These are phyloP conservation scores for Nycticryphes semicollaris DNA, from an alignment of 2,113 vertebrate genomes.

Conservation along the genomic window DNA sequence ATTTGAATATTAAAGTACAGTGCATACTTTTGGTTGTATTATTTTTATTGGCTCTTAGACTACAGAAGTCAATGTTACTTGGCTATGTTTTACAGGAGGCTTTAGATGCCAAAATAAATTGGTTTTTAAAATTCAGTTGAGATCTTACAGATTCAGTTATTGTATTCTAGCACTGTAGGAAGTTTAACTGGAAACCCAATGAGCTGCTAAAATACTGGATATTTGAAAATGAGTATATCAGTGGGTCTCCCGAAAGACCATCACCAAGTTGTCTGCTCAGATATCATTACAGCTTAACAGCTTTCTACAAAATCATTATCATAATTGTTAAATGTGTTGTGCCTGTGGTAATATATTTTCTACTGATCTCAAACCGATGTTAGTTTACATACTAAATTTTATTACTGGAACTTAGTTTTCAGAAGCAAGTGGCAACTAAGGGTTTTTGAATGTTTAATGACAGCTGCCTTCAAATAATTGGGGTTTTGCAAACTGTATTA, in stretches of 20 bases:
- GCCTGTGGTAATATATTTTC: constrained; percentile 86
- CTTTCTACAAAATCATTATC: constrained; percentile 66
- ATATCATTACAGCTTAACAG: constrained; percentile 54
- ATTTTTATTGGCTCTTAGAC: constrained; percentile 62
- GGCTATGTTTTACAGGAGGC: constrained; percentile 57
- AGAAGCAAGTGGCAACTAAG: constrained; percentile 72
- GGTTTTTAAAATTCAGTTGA: constrained; percentile 63
- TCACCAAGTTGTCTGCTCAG: constrained; percentile 60
- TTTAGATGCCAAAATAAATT: constrained; percentile 69
- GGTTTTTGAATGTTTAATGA: constrained; percentile 78
- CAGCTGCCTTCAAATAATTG: constrained; percentile 75
- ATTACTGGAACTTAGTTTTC: constrained; percentile 82
- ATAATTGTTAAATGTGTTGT: constrained; percentile 72
- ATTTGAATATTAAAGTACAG: constrained; percentile 73
- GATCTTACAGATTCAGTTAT: constrained; percentile 57
- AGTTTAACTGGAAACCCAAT: constrained; percentile 82
- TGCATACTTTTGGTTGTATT: constrained; percentile 57
- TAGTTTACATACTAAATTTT: constrained; percentile 83
- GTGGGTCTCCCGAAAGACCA: constrained; percentile 23
- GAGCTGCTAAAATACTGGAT: constrained; percentile 86
- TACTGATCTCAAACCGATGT: constrained; percentile 73
- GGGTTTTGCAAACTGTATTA: constrained; percentile 67
- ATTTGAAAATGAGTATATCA: constrained; percentile 46
- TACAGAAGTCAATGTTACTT: constrained; percentile 34
- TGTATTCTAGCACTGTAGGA: constrained; percentile 70